Conservation (phyloP, 2,888 invertebrate genomes). For the Sepiola atlantica region DNA sequence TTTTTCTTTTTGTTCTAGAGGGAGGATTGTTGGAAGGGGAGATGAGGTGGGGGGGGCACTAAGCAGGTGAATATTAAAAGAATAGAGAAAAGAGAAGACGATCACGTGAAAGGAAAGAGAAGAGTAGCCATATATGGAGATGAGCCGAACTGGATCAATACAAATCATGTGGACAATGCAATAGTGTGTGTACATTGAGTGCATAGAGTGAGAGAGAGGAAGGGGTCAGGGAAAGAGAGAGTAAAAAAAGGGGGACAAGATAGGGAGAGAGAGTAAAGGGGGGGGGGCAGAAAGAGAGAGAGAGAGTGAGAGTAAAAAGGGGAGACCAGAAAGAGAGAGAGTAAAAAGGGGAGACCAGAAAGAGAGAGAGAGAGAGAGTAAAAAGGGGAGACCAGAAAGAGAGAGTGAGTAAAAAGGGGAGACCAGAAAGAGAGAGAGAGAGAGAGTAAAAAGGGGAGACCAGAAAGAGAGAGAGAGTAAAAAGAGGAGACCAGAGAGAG, state of each 20-base stretch:
- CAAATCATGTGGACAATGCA: neutral
- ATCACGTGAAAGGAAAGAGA: neutral
- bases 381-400: no score
- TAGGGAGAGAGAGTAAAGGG: no score
- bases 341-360: no score
- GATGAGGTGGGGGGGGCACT: no score
- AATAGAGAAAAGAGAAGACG: neutral
- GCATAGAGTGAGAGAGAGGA: neutral
- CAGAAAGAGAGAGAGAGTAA: neutral
- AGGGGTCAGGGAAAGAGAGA: no score
- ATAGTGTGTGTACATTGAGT: neutral
- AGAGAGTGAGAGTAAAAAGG: neutral
- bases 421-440: no score
- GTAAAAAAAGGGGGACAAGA: no score
- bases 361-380: no score
- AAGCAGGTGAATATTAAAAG: neutral
- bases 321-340: no score
- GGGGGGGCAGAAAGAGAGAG: neutral
- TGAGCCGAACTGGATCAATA: constrained; percentile 20
- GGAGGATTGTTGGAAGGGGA: neutral
- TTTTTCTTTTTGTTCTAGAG: neutral
- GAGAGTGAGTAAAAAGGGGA: no score
- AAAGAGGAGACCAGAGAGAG: no score
- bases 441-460: neutral
- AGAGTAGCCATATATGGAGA: neutral